phyloP scores from a whole-genome alignment of 2,113 vertebrate genomes.

The Eretmochelys imbricata region DNA sequence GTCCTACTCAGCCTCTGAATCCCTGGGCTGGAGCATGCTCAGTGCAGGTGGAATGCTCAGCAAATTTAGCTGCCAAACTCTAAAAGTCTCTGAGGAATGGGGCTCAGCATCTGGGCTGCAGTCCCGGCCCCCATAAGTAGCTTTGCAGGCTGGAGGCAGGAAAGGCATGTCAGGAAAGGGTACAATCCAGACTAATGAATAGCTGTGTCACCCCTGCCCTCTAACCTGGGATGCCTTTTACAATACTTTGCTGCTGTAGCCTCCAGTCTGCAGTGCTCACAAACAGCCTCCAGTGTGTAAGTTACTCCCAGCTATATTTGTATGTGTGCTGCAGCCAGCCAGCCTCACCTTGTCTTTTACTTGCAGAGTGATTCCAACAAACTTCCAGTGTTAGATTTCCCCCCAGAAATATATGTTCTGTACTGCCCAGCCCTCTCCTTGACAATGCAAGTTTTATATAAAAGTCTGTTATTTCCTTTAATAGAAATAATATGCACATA shows the following conservation, averaged over 20 bases:
- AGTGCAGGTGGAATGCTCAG: neutral
- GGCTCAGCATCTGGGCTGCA: no score
- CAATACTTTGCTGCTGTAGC: neutral
- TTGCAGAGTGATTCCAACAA: neutral
- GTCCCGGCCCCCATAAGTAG: neutral
- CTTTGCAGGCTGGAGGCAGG: neutral
- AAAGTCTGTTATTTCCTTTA: neutral
- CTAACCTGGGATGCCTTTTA: neutral
- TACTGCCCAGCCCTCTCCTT: neutral
- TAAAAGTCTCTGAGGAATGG: neutral
- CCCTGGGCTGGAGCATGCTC: fast-evolving
- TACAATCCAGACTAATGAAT: neutral
- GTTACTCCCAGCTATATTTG: no score
- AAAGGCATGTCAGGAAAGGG: neutral
- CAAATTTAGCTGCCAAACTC: neutral
- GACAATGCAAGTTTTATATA: neutral
- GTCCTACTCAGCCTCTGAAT: fast-evolving
- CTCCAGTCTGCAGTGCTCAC: neutral
- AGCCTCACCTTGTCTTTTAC: neutral
- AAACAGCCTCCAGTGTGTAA: neutral
- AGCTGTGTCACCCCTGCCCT: neutral
- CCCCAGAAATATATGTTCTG: neutral
- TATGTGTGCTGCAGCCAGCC: neutral
- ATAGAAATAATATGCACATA: neutral
- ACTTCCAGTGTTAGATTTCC: neutral